Percentiles rank a stretch among this genome's conserved stretches.
These are phyloP conservation scores for Natrix natrix DNA, from an alignment of 2,797 vertebrate genomes.

Conservation along the genomic window DNA sequence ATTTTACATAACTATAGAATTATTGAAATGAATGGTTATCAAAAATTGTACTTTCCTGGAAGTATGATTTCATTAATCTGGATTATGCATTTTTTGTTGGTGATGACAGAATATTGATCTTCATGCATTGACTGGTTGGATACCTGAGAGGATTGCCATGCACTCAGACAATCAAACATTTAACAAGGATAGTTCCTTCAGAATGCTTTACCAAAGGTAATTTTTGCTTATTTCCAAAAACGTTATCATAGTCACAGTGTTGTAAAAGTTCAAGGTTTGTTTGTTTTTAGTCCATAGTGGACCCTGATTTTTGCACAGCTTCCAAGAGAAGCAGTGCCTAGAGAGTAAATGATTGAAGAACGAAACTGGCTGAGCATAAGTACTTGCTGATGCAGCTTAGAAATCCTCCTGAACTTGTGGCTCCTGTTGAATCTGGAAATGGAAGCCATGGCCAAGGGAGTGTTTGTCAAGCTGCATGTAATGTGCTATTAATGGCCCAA, in stretches of 20 bases:
- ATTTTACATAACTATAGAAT: background rate
- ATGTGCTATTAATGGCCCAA: background rate
- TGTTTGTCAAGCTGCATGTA: background rate
- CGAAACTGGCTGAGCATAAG: background rate
- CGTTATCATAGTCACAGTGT: background rate
- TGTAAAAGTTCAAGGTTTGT: background rate
- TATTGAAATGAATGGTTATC: background rate
- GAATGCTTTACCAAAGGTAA: conserved; percentile 97
- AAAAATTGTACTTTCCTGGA: background rate
- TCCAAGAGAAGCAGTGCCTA: background rate
- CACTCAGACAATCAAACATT: conserved; percentile 98
- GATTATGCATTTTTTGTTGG: background rate
- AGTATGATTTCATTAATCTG: background rate
- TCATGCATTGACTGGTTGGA: conserved; percentile 98
- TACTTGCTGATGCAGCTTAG: background rate
- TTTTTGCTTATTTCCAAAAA: background rate
- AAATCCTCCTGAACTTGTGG: background rate
- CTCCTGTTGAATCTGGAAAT: background rate
- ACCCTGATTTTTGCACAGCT: background rate
- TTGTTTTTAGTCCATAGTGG: background rate
- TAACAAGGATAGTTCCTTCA: conserved; percentile 91
- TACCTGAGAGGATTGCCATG: conserved; percentile 98
- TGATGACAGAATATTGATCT: conserved; percentile 91
- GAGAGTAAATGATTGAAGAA: background rate
- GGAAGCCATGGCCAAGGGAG: background rate